Evolutionary conservation across 2,113 vertebrate genomes (phyloP), one percentile per base, ranked within the genome.

Genomic region (Xenopus laevis): DNA sequence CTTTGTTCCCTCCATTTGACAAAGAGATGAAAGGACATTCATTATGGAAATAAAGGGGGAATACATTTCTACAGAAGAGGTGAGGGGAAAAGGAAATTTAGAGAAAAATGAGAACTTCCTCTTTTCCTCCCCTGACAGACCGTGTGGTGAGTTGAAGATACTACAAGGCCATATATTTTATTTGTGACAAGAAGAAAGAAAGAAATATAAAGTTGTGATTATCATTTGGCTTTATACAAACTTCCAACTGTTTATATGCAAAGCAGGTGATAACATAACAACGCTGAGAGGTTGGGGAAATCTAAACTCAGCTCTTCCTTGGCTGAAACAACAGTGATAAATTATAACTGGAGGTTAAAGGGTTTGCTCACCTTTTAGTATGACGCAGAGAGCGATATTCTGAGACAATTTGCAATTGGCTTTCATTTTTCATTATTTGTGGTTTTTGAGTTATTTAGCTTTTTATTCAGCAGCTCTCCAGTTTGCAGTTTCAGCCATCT

Each of bases 191-290:
- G 65, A 50, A 40, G 61, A 72, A 44, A 40, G 53, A 40, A 30
- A 18, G 65, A 65, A 53, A 30, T n/a, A 40, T 15, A 63, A 64
- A 72, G 16, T 52, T 33, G 16, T 27, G 59, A 72, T 72, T 72
- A 46, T 33, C 27, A 11, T 18, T 33, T 21, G 33, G 27, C 7
- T 4, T 8, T 16, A 4, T 12, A 17, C 23, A 63, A 63, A 62
- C 18, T 59, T 33, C 17, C 59, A 21, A 5, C 17, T 63, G 50
- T 53, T 55, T 52, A 52, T 65, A 72, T 65, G 71, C 71, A 72
- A 72, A 65, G 17, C 46, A 63, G 45, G 8, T 11, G 18, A 11
- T 17, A 53, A 50, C 7, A 10, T 15, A 40, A 58, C 4, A 33
- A 58, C 11, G 47, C 3, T 58, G 68, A 20, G 8, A 4, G 59